Conservation (phyloP, 1,140 invertebrate genomes). For the Orchesella cincta region DNA sequence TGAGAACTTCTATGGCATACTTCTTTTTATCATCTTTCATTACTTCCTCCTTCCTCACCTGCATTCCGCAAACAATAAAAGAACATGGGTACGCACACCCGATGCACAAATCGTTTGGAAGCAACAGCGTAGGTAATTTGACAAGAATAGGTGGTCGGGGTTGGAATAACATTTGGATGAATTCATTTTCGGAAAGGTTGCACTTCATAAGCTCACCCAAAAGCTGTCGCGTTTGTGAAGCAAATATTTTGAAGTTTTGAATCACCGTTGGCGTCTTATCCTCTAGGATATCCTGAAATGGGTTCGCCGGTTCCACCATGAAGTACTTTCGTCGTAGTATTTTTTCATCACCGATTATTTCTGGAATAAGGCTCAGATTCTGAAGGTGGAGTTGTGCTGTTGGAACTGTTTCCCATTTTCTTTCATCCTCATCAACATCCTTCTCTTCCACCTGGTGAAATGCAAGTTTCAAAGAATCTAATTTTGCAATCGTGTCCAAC, state of each 20-base stretch:
- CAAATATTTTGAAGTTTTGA: background rate
- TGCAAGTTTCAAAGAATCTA: background rate
- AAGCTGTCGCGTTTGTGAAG: background rate
- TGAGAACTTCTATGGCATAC: background rate
- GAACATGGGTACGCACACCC: background rate
- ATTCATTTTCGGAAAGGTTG: background rate
- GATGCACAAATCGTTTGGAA: background rate
- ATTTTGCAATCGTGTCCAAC: background rate
- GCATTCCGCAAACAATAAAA: too few relatives aligned
- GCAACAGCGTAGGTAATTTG: background rate
- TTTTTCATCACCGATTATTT: background rate
- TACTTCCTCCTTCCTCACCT: background rate
- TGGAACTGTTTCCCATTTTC: background rate
- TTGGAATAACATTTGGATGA: background rate
- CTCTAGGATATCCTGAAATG: background rate
- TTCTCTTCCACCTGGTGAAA: background rate
- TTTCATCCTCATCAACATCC: too few relatives aligned
- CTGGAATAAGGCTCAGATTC: background rate
- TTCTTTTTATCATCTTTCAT: background rate
- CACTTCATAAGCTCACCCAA: background rate
- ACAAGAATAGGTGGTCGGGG: background rate
- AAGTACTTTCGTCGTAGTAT: conserved; percentile 1
- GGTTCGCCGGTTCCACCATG: conserved; percentile 7
- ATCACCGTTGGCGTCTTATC: background rate
- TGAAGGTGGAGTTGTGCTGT: background rate